phyloP scores from a whole-genome alignment of 1,140 invertebrate species.

The Cylas formicarius region DNA sequence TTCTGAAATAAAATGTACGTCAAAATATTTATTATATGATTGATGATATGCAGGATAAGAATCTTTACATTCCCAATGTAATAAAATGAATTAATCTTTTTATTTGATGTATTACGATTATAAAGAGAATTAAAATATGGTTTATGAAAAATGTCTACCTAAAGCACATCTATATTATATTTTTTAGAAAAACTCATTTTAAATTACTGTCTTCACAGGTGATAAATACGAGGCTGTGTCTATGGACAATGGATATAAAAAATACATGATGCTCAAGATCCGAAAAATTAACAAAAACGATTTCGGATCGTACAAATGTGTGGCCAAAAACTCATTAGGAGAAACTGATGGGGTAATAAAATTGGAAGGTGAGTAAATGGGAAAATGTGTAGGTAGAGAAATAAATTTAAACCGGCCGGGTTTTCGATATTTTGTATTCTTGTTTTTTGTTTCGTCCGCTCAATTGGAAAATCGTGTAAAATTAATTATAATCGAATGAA shows the following conservation, averaged over 20 bases:
- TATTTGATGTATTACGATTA: too few species aligned
- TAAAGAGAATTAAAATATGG: too few species aligned
- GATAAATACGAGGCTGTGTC: constrained; percentile 78
- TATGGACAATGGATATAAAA: constrained; percentile 73
- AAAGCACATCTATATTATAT: too few species aligned
- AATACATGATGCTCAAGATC: constrained; percentile 84
- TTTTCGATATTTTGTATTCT: constrained; percentile 3
- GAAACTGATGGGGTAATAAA: constrained; percentile 88
- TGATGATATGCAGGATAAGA: too few species aligned
- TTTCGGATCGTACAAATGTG: constrained; percentile 85
- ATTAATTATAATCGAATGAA: constrained; percentile 5
- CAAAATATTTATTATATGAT: too few species aligned
- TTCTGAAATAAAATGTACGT: too few species aligned
- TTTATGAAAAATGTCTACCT: too few species aligned
- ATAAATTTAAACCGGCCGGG: too few species aligned
- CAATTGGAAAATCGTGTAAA: background rate
- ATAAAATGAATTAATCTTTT: too few species aligned
- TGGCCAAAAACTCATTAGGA: constrained; percentile 89
- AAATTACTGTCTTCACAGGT: too few species aligned
- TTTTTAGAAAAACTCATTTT: too few species aligned
- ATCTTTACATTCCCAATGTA: too few species aligned
- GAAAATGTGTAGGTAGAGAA: background rate
- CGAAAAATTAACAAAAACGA: constrained; percentile 67
- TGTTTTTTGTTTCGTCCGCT: constrained; percentile 11
- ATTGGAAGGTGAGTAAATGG: constrained; percentile 70